Evolutionary conservation across 2,888 invertebrate species (phyloP), one percentile per base, ranked within the genome.

Genomic region (Harpagoxenus sublaevis): DNA sequence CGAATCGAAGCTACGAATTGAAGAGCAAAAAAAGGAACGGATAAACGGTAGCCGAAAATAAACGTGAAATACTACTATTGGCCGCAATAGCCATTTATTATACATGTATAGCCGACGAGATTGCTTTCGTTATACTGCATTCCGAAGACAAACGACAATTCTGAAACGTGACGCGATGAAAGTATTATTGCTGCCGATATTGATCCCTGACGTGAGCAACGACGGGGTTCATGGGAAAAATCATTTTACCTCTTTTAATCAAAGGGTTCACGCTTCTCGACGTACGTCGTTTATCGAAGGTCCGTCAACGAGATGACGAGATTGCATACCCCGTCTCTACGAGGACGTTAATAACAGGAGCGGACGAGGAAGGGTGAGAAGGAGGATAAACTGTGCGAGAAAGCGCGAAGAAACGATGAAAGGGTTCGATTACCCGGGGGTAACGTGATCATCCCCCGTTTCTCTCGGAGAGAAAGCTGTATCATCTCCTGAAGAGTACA

Each of bases 391-490:
- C 31, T 45, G 42, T 18, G 65, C 45, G 31, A 71, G 73, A 78
- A 78, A 70, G 18, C 39, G 53, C 42, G 42, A 68, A 31, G 70
- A 55, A 70, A 15, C 31, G 55, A 45, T 74, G 62, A 84, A 85
- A 90, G 87, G 90, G 92, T 89, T 93, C 93, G 93, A 94, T 94
- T 94, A 93, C 92, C 92, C 88, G 89, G 82, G 89, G 88, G 89
- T 93, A 94, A 94, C 91, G 87, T 90, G 92, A 94, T 94, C 92
- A 92, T 86, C 90, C 85, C 79, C 12, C 28, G 35, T 92, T n/a
- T n/a, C 88, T 85, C 77, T 83, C 83, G 85, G 83, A 23, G 83
- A 23, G 51, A 28, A 90, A 89, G 86, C 83, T 88, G 77, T 84
- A 88, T 87, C 87, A 57, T 79, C 86, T 87, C 53, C 62, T 48